These are phyloP conservation scores for Thaleichthys pacificus DNA, from an alignment of 2,797 vertebrate genomes.

Conservation along the genomic window DNA sequence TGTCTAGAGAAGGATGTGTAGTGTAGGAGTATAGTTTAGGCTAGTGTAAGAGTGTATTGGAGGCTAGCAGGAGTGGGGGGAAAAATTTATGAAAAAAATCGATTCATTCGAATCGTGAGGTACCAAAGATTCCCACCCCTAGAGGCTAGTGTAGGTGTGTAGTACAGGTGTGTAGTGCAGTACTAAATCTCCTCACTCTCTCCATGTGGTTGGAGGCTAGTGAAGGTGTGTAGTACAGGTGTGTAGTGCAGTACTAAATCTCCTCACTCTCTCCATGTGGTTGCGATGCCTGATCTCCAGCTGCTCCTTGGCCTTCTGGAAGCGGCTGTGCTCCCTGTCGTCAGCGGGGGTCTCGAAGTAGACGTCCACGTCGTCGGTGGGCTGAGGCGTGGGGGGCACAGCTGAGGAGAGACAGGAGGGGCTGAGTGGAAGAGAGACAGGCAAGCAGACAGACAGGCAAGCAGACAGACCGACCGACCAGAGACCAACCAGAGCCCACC, in stretches of 20 bases:
- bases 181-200: too few relatives aligned
- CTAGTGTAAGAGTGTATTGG: neutral
- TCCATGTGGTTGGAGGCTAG: too few relatives aligned
- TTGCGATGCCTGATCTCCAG: slow-evolving; percentile 94
- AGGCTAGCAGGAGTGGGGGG: too few relatives aligned
- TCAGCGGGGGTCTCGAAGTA: slow-evolving; percentile 97
- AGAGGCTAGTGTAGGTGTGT: too few relatives aligned
- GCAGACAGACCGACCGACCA: slow-evolving; percentile 11
- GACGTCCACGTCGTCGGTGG: slow-evolving; percentile 93
- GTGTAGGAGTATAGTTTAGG: too few relatives aligned
- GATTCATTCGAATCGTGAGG: too few relatives aligned
- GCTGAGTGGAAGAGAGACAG: slow-evolving; percentile 33
- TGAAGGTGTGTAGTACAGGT: neutral
- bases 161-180: neutral
- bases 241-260: neutral
- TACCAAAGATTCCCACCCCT: too few relatives aligned
- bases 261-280: slow-evolving; percentile 91
- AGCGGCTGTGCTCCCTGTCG: slow-evolving; percentile 95
- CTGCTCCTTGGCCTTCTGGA: slow-evolving; percentile 98
- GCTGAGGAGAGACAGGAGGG: slow-evolving; percentile 48
- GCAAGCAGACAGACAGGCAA: neutral
- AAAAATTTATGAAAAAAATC: too few relatives aligned
- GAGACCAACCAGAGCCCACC: neutral
- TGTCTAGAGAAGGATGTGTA: too few relatives aligned
- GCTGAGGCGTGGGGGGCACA: slow-evolving; percentile 83